A percentile compares a stretch with the other conserved stretches of the same genome.
phyloP scores from a whole-genome alignment of 2,888 invertebrate genomes.

The Synergus japonicus region DNA sequence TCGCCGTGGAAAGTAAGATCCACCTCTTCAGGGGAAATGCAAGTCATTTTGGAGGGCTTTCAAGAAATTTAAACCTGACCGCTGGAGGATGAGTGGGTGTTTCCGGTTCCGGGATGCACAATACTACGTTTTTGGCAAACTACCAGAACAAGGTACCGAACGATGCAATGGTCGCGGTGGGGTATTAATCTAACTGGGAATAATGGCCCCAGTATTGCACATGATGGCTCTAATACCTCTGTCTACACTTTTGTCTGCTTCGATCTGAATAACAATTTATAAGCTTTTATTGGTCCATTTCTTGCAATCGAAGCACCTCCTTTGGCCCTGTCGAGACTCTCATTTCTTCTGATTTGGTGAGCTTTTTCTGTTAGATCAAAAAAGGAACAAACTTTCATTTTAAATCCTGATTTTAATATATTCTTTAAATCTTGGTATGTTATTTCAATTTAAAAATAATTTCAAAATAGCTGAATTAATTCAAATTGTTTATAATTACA shows the following conservation, averaged over 20 bases:
- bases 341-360: background rate
- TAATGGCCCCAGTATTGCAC: constrained; percentile 58
- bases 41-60: constrained; percentile 46
- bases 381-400: background rate
- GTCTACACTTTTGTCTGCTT: constrained; percentile 48
- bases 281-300: constrained; percentile 49
- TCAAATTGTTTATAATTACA: too few species aligned
- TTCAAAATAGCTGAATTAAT: background rate
- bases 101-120: constrained; percentile 66
- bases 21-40: constrained; percentile 20
- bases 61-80: constrained; percentile 54
- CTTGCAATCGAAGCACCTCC: constrained; percentile 28
- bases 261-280: constrained; percentile 53
- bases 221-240: constrained; percentile 47
- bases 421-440: background rate
- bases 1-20: constrained; percentile 9
- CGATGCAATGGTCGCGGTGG: constrained; percentile 64
- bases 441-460: background rate
- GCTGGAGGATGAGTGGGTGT: constrained; percentile 53
- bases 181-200: constrained; percentile 70
- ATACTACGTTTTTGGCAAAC: constrained; percentile 68
- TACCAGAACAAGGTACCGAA: constrained; percentile 67
- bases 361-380: background rate
- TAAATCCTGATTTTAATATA: background rate
- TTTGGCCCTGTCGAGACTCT: background rate